Evolutionary conservation across 1,140 invertebrate genomes (phyloP), one percentile per base, ranked within the genome.

Genomic region (Paraescarpia echinospica): DNA sequence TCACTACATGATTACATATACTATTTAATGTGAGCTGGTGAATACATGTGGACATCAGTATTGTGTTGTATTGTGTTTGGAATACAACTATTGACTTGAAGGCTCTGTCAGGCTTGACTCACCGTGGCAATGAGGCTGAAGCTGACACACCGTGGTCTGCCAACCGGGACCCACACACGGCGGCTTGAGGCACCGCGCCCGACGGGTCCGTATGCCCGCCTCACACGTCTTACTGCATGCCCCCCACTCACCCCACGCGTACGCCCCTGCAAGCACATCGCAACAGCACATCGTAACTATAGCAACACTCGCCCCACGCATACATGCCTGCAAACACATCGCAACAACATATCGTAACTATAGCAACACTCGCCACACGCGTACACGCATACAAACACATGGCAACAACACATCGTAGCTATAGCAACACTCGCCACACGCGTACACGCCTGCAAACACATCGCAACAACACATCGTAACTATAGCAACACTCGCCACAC

Each of bases 151-250:
- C 1, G 35, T 41, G 18, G 90, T 77, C 59, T 77, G 59, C 90
- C 34, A 41, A 12, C 90, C 90, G 14, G 90, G 35, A 9, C 89
- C 88, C n/a, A 35, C 33, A 33, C 89, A 41, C 35, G 92, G 89
- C 8, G 92, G 89, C 33, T 48, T 9, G 22, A n/a, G 12, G 35
- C 92, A 93, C 1, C 35, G 35, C 33, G 91, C 33, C 35, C 35
- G 97, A 12, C 98, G 97, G 92, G 97, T 97, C 8, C 97, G 96
- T 89, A 97, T 96, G 0, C 98, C 98, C 95, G 98, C 98, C 0
- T 98, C 98, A 95, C 98, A 99, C 0, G 97, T 98, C 0, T 98
- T 98, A 94, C 97, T 98, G 96, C 98, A 99, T 6, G 97, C 97
- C 18, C 98, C 97, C 98, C 98, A 99, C 97, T 34, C 97, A 97